phyloP scores from a whole-genome alignment of 2,888 invertebrate genomes.

The Nemoura dubitans region DNA sequence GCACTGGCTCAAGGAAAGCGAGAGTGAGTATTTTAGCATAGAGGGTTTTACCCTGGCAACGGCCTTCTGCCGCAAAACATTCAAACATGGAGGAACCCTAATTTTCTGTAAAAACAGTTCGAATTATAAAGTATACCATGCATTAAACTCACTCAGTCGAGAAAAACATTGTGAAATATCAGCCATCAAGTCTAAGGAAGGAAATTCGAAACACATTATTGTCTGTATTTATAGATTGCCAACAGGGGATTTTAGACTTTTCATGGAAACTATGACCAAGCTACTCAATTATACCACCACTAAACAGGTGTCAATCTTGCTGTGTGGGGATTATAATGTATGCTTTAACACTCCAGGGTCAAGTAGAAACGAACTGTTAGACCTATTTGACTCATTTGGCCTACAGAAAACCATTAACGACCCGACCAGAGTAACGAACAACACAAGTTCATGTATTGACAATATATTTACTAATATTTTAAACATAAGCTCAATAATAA shows the following conservation, averaged over 20 bases:
- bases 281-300: neutral
- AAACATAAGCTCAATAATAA: neutral
- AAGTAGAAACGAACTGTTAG: neutral
- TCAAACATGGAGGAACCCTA: neutral
- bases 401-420: neutral
- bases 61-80: neutral
- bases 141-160: neutral
- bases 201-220: neutral
- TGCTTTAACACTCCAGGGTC: neutral
- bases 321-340: neutral
- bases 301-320: neutral
- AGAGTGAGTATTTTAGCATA: neutral
- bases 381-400: neutral
- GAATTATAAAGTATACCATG: neutral
- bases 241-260: neutral
- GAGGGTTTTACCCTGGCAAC: neutral
- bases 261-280: neutral
- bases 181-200: neutral
- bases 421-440: neutral
- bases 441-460: neutral
- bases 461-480: constrained; percentile 9
- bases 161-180: constrained; percentile 16
- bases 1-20: neutral
- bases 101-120: neutral
- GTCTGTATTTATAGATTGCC: neutral